Evolutionary conservation across 2,113 vertebrate species (phyloP).

Genomic region (Myrmecobius fasciatus): DNA sequence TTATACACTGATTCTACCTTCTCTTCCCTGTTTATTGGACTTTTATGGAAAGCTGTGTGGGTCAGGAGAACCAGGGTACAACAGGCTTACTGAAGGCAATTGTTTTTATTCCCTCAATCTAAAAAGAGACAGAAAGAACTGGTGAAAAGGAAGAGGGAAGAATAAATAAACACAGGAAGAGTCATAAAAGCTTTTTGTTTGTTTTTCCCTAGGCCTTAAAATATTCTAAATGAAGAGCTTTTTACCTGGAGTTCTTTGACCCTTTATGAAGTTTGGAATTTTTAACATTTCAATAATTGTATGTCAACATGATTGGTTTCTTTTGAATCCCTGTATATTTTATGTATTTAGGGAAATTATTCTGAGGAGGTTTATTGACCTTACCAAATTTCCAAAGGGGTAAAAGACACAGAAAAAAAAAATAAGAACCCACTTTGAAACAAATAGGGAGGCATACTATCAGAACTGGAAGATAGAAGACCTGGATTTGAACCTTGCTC

Average conservation of each 20-base stretch:
- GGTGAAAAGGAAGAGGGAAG: background rate
- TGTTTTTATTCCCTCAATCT: slow-evolving; percentile 44
- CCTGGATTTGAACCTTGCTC: background rate
- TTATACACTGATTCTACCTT: slow-evolving; percentile 40
- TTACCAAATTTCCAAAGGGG: background rate
- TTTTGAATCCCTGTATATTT: background rate
- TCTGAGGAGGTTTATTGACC: background rate
- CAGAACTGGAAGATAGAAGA: background rate
- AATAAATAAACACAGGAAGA: background rate
- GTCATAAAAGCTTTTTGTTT: background rate
- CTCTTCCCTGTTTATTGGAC: slow-evolving; percentile 34
- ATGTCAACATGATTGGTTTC: background rate
- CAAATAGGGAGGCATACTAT: background rate
- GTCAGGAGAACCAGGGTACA: slow-evolving; percentile 45
- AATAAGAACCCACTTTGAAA: background rate
- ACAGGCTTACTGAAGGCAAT: slow-evolving; percentile 14
- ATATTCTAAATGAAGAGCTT: background rate
- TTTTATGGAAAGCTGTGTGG: slow-evolving; percentile 50
- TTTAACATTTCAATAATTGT: background rate
- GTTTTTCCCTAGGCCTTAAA: background rate
- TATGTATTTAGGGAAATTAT: background rate
- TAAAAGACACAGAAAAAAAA: background rate
- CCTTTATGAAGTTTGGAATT: background rate
- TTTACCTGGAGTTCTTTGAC: background rate
- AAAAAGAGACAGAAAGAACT: slow-evolving; percentile 25